Base-by-base conservation (phyloP, 1,140 invertebrate genomes). In the Diachasma alloeum region DNA sequence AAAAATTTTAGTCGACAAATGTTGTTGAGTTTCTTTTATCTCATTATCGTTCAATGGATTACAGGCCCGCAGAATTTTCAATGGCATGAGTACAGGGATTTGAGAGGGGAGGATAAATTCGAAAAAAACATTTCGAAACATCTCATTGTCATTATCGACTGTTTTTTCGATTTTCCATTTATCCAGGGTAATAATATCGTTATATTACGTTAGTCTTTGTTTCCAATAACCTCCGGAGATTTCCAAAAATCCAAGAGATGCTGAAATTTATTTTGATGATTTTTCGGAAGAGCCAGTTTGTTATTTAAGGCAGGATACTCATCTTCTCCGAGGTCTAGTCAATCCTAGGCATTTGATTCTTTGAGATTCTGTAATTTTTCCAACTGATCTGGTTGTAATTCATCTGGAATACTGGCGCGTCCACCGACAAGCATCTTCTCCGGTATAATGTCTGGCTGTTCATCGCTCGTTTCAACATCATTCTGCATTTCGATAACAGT, bases 361-460 rank as follows among this genome's bases (percentile, higher is more conserved):
- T 96, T 96, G 17, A 96, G 91, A 85, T 95, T 93, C 85, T 96
- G 95, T 37, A 97, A 91, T 83, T 95, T 93, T 31, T 94, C 95
- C 78, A 96, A 90, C 87, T 96, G 95, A 82, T 95, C 94, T 1
- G 95, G 94, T 83, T 96, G 95, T 63, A 97, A 90, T 86, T 97
- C 95, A 82, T 96, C 95, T 9, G 95, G 95, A 84, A 96, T 95
- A 80, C 93, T 95, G 26, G 94, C 93, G 22, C 94, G 89, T 44
- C 93, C 94, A 42, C 93, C 94, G 6, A 94, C 92, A 2, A 94
- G 90, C 76, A 94, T 92, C 73, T 93, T 93, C 15, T 93, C 93
- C 13, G 92, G 91, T 19, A 82, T 80, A 11, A 85, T 85, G 1
- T 83, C 80, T 76, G 81, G 73, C 73, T 83, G 78, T 80, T 81